A percentile compares a stretch with the other conserved stretches of the same genome.
phyloP scores from a whole-genome alignment of 2,888 invertebrate species.

The Darwinula stevensoni region DNA sequence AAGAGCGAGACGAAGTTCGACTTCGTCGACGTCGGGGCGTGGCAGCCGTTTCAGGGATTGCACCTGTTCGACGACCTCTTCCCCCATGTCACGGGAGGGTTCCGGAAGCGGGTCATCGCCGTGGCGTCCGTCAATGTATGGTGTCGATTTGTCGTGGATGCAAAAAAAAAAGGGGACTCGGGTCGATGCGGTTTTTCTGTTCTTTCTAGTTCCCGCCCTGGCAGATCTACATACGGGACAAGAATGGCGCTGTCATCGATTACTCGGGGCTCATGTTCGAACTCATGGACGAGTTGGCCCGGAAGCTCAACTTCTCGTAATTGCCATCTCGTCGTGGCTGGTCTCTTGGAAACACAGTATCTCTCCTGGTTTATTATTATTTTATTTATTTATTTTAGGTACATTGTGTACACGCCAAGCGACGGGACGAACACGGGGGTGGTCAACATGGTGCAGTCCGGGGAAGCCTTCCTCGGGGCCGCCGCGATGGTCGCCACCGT shows the following conservation, averaged over 20 bases:
- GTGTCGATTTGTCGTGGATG: constrained; percentile 7
- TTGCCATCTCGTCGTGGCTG: no score
- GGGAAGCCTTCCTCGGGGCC: constrained; percentile 25
- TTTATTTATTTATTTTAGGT: constrained; percentile 8
- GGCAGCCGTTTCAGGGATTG: constrained; percentile 39
- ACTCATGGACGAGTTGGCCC: constrained; percentile 39
- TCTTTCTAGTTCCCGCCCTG: constrained; percentile 51
- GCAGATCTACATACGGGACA: constrained; percentile 29
- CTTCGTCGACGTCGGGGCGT: constrained; percentile 30
- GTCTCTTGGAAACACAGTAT: no score
- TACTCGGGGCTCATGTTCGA: constrained; percentile 47
- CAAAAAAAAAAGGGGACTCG: no score
- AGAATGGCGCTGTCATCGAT: constrained; percentile 23
- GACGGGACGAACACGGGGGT: constrained; percentile 17
- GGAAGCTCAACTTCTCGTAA: constrained; percentile 49
- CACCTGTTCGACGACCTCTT: constrained; percentile 36
- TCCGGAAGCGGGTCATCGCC: constrained; percentile 37
- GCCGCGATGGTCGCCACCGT: constrained; percentile 27
- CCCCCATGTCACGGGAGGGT: constrained; percentile 46
- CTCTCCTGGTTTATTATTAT: no score
- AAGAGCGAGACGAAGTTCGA: constrained; percentile 12
- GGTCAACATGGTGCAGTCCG: constrained; percentile 21
- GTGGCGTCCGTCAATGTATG: constrained; percentile 47
- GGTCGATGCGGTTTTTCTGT: no score
- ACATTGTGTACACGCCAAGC: constrained; percentile 12